Evolutionary conservation across 2,797 vertebrate genomes (phyloP).

Genomic region (Margarornis squamiger): DNA sequence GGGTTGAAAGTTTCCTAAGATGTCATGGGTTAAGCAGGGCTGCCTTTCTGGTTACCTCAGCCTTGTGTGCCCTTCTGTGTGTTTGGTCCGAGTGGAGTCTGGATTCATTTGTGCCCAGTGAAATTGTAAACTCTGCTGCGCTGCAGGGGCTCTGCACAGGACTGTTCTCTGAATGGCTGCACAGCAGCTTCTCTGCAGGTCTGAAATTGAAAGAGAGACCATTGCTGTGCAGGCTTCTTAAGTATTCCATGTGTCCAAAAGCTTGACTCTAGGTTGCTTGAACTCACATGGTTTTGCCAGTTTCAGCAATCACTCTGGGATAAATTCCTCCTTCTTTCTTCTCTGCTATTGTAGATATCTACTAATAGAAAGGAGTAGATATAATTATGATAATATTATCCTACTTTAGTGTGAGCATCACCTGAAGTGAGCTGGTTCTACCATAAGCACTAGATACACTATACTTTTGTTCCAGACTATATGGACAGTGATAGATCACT

Average conservation of each 20-base stretch:
- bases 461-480: neutral
- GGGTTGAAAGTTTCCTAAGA: neutral
- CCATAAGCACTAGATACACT: neutral
- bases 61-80: neutral
- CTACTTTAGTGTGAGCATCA: neutral
- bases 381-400: neutral
- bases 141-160: neutral
- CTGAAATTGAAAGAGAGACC: neutral
- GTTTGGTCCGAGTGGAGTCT: neutral
- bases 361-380: neutral
- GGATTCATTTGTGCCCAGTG: neutral
- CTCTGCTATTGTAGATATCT: neutral
- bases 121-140: neutral
- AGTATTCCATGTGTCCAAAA: neutral
- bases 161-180: neutral
- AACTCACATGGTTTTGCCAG: neutral
- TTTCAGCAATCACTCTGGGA: neutral
- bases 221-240: neutral
- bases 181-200: neutral
- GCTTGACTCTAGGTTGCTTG: neutral
- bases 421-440: neutral
- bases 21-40: neutral
- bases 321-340: neutral
- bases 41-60: neutral
- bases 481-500: neutral